These are phyloP conservation scores for Chionomys nivalis DNA, from an alignment of 2,113 vertebrate genomes.

Conservation along the genomic window DNA sequence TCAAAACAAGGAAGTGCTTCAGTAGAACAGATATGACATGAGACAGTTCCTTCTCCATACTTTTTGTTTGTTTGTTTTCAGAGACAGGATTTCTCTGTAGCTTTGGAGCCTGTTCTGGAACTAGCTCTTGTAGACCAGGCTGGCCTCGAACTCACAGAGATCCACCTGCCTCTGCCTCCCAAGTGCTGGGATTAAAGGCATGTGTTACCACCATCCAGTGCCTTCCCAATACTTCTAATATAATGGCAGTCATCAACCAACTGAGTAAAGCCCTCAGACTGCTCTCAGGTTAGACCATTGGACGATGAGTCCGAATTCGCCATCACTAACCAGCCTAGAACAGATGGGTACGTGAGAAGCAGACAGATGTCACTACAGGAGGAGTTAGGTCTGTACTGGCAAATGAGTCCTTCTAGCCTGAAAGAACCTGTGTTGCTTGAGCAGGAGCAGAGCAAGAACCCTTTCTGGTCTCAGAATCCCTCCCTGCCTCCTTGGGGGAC, in stretches of 20 bases:
- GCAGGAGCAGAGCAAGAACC: not conserved
- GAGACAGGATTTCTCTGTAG: too few relatives aligned
- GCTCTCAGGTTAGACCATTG: too few relatives aligned
- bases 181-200: too few relatives aligned
- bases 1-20: not conserved
- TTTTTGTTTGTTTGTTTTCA: not conserved
- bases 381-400: too few relatives aligned
- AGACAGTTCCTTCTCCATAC: not conserved
- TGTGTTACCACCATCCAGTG: too few relatives aligned
- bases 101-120: too few relatives aligned
- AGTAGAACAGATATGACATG: not conserved
- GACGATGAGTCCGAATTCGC: not conserved
- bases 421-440: not conserved
- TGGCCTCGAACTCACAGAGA: too few relatives aligned
- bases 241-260: not conserved
- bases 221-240: not conserved
- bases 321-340: not conserved
- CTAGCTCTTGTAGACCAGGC: too few relatives aligned
- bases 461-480: not conserved
- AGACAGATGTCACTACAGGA: not conserved
- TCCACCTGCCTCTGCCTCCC: too few relatives aligned
- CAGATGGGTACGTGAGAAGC: not conserved
- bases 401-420: not conserved
- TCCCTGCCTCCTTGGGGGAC: not conserved
- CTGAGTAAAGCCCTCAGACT: not conserved